These are phyloP conservation scores for Halcyon smyrnensis DNA, from an alignment of 2,797 vertebrate species.

Conservation along the genomic window DNA sequence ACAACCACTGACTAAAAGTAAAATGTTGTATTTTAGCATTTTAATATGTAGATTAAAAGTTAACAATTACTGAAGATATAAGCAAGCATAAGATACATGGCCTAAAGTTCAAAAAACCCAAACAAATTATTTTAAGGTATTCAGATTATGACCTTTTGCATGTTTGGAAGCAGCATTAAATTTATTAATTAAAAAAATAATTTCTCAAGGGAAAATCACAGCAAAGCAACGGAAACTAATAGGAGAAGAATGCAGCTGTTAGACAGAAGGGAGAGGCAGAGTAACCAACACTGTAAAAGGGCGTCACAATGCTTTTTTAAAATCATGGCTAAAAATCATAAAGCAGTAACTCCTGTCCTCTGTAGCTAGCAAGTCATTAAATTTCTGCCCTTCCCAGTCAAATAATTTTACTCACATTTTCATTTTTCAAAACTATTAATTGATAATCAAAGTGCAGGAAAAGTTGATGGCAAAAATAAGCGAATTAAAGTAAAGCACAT, in stretches of 20 bases:
- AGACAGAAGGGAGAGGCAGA: neutral
- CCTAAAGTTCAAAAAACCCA: neutral
- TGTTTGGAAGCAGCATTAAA: neutral
- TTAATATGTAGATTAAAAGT: neutral
- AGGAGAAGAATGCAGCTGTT: neutral
- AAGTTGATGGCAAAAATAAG: neutral
- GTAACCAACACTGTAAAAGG: neutral
- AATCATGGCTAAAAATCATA: neutral
- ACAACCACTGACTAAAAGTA: neutral
- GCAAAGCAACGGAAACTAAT: neutral
- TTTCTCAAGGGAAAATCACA: neutral
- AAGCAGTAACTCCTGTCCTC: neutral
- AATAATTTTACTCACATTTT: neutral
- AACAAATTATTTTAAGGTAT: neutral
- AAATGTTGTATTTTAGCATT: neutral
- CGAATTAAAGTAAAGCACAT: neutral
- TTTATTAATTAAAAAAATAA: neutral
- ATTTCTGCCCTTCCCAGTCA: neutral
- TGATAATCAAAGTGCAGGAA: neutral
- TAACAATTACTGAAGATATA: neutral
- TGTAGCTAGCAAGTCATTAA: neutral
- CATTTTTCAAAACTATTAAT: neutral
- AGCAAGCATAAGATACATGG: neutral
- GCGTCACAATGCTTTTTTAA: neutral
- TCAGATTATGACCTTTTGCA: accelerated